Base-by-base conservation (phyloP, 35 echinoderm and acorn worm species). In the Heliocidaris tuberculata region DNA sequence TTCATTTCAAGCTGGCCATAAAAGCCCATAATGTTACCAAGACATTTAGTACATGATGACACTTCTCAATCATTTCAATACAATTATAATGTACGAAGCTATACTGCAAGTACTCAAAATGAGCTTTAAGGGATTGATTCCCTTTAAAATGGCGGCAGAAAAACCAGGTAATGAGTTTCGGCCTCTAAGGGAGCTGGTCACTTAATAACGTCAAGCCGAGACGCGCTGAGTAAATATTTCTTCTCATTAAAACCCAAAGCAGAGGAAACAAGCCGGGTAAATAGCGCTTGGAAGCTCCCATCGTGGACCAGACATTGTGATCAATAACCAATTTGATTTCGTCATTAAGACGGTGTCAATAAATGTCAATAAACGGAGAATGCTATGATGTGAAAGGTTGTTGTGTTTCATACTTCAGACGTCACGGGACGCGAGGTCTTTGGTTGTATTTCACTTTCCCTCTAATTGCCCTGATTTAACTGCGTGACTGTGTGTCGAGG, bases 241-340 rank as follows among this genome's bases (percentile, higher is more conserved):
- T 78, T 78, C 65, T 78, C 65, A 78, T 78, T 78, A 78, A 78
- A 78, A 19, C 4, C 24, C 65, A 78, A 78, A 78, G 21, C 5
- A 27, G 6, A 78, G 65, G 65, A 27, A 78, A 78, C 65, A 78
- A 78, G 65, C 21, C 27, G 65, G 65, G 65, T 78, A 78, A 78
- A 78, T 78, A 78, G 7, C 65, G 27, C 15, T 78, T 7, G 65
- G 65, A 3, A 78, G 65, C 21, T 78, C 27, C 7, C 65, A 5
- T 24, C 21, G 17, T 78, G 27, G n/a, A 27, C 65, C 65, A 78
- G 65, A 27, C 21, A 27, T 27, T 19, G 65, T 78, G 65, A 78
- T 78, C 65, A 78, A 78, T 78, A 78, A 78, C 65, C 65, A 78
- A 78, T n/a, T 78, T 78, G 65, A 78, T 78, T 27, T 78, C 27